Evolutionary conservation across 1,140 invertebrate species (phyloP).

Genomic region (Neuroterus valhalla): DNA sequence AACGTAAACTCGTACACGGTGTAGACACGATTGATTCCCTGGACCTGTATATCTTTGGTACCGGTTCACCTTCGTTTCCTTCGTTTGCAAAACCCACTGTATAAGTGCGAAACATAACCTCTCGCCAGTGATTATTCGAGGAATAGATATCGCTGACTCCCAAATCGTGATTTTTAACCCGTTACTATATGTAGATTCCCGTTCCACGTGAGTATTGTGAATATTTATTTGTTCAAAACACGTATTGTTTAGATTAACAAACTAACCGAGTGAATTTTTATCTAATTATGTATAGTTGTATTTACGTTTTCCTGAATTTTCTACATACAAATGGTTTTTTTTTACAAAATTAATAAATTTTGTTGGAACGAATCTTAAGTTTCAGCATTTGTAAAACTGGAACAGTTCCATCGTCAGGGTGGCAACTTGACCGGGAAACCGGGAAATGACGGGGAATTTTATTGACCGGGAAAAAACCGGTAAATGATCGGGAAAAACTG

Average conservation of each 20-base stretch:
- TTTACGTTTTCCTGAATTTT: too few species aligned
- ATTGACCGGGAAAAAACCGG: too few species aligned
- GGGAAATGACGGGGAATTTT: too few species aligned
- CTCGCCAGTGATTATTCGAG: constrained; percentile 42
- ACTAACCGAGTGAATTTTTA: too few species aligned
- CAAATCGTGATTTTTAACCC: neutral
- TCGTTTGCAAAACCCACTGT: constrained; percentile 30
- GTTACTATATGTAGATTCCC: neutral
- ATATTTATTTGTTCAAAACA: neutral
- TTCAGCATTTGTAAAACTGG: too few species aligned
- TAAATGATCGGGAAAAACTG: too few species aligned
- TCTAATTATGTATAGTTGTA: too few species aligned
- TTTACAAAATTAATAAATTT: too few species aligned
- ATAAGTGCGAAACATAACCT: constrained; percentile 43
- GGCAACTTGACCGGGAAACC: too few species aligned
- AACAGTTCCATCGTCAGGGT: too few species aligned
- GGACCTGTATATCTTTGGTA: constrained; percentile 42
- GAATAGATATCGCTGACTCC: constrained; percentile 36
- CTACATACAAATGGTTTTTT: too few species aligned
- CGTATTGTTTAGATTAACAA: neutral
- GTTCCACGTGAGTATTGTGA: neutral
- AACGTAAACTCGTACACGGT: constrained; percentile 46
- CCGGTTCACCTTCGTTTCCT: constrained; percentile 50
- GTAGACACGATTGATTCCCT: constrained; percentile 53
- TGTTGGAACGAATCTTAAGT: too few species aligned